Conservation (phyloP, 2,888 invertebrate species). For the Amphimallon solstitiale region DNA sequence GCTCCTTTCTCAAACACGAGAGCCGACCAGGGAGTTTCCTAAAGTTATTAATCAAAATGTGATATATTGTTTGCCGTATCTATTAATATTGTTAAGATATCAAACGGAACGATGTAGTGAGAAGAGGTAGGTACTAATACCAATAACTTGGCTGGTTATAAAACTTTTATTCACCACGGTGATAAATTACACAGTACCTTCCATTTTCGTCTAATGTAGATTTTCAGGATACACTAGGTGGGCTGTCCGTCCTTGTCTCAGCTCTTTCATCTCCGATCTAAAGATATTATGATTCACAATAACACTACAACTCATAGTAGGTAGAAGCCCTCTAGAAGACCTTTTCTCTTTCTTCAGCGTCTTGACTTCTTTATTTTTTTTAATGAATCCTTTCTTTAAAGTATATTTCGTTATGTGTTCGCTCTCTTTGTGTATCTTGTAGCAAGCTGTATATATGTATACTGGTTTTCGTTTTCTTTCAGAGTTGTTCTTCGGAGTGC, state of each 20-base stretch:
- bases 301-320: constrained; percentile 6
- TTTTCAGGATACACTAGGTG: constrained; percentile 2
- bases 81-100: constrained; percentile 29
- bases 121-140: constrained; percentile 27
- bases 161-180: constrained; percentile 13
- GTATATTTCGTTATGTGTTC: not conserved
- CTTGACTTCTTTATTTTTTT: constrained; percentile 1
- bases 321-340: constrained; percentile 4
- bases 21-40: not conserved
- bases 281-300: constrained; percentile 22
- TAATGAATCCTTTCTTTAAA: not conserved
- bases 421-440: constrained; percentile 4
- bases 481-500: constrained; percentile 1
- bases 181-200: constrained; percentile 24
- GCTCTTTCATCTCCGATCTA: constrained; percentile 13
- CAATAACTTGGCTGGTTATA: constrained; percentile 19
- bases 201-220: constrained; percentile 16
- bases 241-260: constrained; percentile 2
- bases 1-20: not conserved
- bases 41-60: constrained; percentile 26
- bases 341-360: not conserved
- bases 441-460: not conserved
- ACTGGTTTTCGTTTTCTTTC: constrained; percentile 4
- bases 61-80: constrained; percentile 26
- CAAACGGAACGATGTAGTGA: constrained; percentile 21